Evolutionary conservation across 37 sponge, comb jelly and placozoan species (phyloP).

Genomic region (Ianthella basta): DNA sequence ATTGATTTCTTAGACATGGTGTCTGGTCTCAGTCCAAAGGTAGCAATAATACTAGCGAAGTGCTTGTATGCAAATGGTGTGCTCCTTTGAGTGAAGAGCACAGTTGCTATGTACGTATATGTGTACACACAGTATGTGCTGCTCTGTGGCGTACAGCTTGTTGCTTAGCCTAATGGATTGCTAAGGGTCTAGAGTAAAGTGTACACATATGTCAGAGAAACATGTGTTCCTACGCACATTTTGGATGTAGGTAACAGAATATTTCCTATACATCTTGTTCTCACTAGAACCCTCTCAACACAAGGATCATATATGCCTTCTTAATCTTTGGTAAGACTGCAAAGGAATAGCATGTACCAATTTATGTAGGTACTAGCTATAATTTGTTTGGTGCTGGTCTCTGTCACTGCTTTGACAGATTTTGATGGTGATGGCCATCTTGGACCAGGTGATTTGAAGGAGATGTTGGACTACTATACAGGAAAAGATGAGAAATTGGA

Average conservation of each 20-base stretch:
- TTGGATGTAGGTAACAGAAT: neutral
- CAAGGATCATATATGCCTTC: slow-evolving; percentile 68
- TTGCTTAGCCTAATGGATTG: no score
- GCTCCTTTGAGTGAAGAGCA: no score
- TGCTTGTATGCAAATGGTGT: no score
- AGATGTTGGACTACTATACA: slow-evolving; percentile 46
- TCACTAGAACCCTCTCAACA: slow-evolving; percentile 50
- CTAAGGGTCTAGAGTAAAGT: no score
- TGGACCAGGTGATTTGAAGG: slow-evolving; percentile 53
- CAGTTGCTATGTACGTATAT: no score
- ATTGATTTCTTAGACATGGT: slow-evolving; percentile 81
- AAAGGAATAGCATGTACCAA: no score
- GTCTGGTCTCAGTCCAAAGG: slow-evolving; percentile 78
- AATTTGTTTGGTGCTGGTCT: neutral
- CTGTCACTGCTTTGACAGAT: slow-evolving; percentile 37
- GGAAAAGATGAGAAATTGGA: slow-evolving; percentile 31
- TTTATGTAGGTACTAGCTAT: neutral
- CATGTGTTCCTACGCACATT: no score
- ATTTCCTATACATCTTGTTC: neutral
- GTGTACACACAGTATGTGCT: no score
- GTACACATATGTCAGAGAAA: no score
- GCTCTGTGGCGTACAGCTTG: no score
- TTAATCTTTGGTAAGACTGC: slow-evolving; percentile 62
- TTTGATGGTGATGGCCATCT: slow-evolving; percentile 72
- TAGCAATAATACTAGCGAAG: no score